A percentile compares a stretch with the other conserved stretches of the same genome.
These are phyloP conservation scores for Chaetogeoica ovagalla DNA, from an alignment of 2,888 invertebrate species.

Conservation along the genomic window DNA sequence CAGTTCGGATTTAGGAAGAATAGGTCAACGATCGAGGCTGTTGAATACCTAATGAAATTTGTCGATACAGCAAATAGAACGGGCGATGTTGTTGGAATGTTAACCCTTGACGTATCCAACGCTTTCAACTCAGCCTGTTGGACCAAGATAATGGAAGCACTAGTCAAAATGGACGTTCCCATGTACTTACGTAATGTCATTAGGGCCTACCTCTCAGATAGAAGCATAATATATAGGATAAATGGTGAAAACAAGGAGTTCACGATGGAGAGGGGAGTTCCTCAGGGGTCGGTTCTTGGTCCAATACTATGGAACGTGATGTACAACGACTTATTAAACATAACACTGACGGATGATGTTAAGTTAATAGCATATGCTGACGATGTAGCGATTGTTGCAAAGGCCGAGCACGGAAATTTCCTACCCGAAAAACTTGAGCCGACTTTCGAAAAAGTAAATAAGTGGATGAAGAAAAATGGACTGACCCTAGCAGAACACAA, in stretches of 20 bases:
- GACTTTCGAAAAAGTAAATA: not conserved
- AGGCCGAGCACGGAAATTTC: not conserved
- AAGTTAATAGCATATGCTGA: conserved; percentile 1
- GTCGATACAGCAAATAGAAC: not conserved
- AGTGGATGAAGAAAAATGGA: not conserved
- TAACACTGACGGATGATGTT: not conserved
- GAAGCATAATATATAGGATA: not conserved
- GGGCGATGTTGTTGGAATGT: not conserved
- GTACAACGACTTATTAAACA: no score
- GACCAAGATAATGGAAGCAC: not conserved
- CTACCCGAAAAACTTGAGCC: not conserved
- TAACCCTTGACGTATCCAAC: not conserved
- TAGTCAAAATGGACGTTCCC: not conserved
- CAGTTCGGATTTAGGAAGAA: no score
- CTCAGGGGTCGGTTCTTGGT: no score
- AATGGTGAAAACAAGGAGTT: not conserved
- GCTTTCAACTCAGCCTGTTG: not conserved
- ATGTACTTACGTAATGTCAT: not conserved
- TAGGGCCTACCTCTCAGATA: not conserved
- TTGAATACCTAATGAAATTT: not conserved
- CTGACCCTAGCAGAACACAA: not conserved
- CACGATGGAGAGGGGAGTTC: not conserved
- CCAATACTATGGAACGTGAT: no score
- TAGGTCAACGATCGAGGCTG: no score
- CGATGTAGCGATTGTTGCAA: conserved; percentile 1